Evolutionary conservation across 2,797 vertebrate genomes (phyloP).

Genomic region (Xenops minutus): DNA sequence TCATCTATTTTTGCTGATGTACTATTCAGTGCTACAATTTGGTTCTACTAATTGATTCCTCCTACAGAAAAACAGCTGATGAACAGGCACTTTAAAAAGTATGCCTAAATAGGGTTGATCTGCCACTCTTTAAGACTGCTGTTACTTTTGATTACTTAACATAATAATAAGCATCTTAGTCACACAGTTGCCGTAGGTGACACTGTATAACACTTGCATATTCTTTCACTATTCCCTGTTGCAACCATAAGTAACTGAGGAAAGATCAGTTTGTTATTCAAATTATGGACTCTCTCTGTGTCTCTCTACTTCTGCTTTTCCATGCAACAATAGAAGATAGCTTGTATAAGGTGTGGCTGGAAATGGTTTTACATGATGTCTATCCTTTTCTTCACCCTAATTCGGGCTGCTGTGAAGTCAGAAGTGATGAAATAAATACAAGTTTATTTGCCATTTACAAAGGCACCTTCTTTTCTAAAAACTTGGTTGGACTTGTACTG

Average conservation of each 20-base stretch:
- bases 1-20: constrained; percentile 53
- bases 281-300: neutral
- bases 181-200: constrained; percentile 13
- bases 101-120: constrained; percentile 13
- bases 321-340: neutral
- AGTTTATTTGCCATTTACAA: neutral
- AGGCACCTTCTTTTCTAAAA: neutral
- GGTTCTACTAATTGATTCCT: constrained; percentile 46
- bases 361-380: neutral
- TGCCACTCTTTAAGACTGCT: constrained; percentile 1
- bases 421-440: neutral
- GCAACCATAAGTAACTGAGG: neutral
- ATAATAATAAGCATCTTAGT: constrained; percentile 47
- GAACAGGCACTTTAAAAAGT: neutral
- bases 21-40: constrained; percentile 27
- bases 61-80: constrained; percentile 51
- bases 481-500: neutral
- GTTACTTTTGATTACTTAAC: constrained; percentile 47
- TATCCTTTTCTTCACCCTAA: neutral
- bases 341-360: neutral
- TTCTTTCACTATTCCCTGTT: neutral
- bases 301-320: neutral
- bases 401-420: neutral
- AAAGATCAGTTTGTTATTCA: neutral
- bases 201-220: neutral